These are phyloP conservation scores for Aplochiton taeniatus DNA, from an alignment of 2,797 vertebrate genomes.

Conservation along the genomic window DNA sequence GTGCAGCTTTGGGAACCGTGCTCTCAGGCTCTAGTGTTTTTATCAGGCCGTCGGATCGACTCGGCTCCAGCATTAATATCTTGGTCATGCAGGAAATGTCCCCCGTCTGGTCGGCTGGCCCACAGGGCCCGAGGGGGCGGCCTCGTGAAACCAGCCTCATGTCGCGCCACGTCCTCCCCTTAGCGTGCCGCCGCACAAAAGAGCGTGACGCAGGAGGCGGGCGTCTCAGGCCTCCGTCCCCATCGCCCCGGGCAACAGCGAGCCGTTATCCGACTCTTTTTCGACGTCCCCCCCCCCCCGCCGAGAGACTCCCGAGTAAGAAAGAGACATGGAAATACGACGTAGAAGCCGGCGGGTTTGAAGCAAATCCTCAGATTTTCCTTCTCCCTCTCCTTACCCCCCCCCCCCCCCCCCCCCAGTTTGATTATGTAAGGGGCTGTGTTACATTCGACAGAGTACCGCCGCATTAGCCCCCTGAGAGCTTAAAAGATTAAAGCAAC, in stretches of 20 bases:
- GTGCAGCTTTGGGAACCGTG: too few relatives aligned
- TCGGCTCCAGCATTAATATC: constrained; percentile 57
- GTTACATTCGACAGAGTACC: constrained; percentile 68
- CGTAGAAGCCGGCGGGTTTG: constrained; percentile 11
- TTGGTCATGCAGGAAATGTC: constrained; percentile 57
- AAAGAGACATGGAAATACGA: constrained; percentile 14
- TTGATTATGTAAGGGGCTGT: constrained; percentile 60
- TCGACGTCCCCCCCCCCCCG: too few relatives aligned
- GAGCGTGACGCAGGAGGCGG: background rate
- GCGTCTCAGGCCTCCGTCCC: background rate
- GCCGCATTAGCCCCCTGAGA: constrained; percentile 73
- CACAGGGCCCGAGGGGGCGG: constrained; percentile 51
- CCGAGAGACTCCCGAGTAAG: constrained; percentile 3
- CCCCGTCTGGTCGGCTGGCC: constrained; percentile 51
- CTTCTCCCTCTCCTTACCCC: constrained; percentile 2
- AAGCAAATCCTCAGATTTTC: background rate
- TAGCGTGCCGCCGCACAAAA: too few relatives aligned
- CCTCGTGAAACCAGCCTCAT: constrained; percentile 47
- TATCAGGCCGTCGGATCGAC: constrained; percentile 63
- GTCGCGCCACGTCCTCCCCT: constrained; percentile 36
- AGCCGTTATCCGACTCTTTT: too few relatives aligned
- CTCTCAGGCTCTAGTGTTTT: constrained; percentile 17
- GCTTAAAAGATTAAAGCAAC: constrained; percentile 85
- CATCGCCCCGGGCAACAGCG: too few relatives aligned
- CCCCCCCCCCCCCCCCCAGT: constrained; percentile 1